phyloP scores from a whole-genome alignment of 2,797 vertebrate species.

The Macropus fuliginosus region DNA sequence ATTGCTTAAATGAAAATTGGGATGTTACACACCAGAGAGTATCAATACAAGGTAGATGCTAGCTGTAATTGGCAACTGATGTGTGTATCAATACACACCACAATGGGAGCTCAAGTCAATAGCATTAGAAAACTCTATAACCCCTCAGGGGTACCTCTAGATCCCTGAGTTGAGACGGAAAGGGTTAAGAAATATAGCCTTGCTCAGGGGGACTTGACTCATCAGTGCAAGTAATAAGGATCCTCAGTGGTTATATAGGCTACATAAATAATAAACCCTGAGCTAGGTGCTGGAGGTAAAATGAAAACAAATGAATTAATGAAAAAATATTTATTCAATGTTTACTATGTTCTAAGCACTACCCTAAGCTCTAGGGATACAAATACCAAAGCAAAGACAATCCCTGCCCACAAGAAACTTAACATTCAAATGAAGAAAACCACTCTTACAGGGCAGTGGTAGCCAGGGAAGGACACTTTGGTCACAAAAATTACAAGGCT shows the following conservation, averaged over 20 bases:
- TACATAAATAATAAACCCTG: background rate
- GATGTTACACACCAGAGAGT: background rate
- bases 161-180: background rate
- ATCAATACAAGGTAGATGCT: background rate
- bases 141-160: background rate
- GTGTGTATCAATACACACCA: background rate
- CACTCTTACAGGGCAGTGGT: background rate
- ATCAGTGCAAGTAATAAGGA: background rate
- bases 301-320: background rate
- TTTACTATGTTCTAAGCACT: background rate
- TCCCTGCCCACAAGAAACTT: background rate
- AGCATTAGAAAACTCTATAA: background rate
- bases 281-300: background rate
- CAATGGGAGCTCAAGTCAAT: background rate
- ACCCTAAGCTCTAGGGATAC: background rate
- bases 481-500: background rate
- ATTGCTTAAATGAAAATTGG: background rate
- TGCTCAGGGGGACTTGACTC: background rate
- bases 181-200: background rate
- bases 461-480: background rate
- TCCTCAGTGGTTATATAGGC: background rate
- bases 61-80: background rate
- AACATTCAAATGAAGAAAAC: background rate
- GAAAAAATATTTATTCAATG: background rate
- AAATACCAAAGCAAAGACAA: background rate